Conservation (phyloP, 2,113 vertebrate species). For the Aix galericulata region DNA sequence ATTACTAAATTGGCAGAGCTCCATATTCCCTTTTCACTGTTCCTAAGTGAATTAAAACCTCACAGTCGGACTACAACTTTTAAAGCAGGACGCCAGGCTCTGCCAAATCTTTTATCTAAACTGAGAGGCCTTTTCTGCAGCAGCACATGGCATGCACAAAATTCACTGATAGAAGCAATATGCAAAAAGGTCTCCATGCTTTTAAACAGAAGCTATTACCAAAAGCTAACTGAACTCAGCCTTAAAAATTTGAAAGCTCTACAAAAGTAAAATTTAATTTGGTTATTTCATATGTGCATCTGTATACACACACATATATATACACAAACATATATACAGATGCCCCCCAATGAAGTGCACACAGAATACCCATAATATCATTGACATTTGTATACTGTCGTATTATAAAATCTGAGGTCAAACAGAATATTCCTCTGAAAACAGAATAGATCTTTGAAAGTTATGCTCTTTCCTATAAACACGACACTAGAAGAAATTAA, state of each 20-base stretch:
- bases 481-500: not conserved
- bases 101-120: not conserved
- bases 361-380: not conserved
- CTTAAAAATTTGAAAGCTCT: not conserved
- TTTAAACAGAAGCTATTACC: not conserved
- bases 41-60: not conserved
- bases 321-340: not conserved
- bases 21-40: not conserved
- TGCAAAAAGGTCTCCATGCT: not conserved
- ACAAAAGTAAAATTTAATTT: not conserved
- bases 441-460: not conserved
- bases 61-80: not conserved
- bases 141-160: not conserved
- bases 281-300: accelerated
- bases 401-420: not conserved
- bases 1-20: not conserved
- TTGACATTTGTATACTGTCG: not conserved
- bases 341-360: accelerated
- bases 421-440: not conserved
- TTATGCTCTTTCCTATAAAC: not conserved
- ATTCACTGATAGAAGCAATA: not conserved
- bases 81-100: not conserved
- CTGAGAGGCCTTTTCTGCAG: not conserved
- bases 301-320: not conserved
- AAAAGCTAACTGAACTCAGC: not conserved